A percentile compares a stretch with the other conserved stretches of the same genome.
Evolutionary conservation across 2,888 invertebrate species (phyloP).

Genomic region (Eremobia ochroleuca): DNA sequence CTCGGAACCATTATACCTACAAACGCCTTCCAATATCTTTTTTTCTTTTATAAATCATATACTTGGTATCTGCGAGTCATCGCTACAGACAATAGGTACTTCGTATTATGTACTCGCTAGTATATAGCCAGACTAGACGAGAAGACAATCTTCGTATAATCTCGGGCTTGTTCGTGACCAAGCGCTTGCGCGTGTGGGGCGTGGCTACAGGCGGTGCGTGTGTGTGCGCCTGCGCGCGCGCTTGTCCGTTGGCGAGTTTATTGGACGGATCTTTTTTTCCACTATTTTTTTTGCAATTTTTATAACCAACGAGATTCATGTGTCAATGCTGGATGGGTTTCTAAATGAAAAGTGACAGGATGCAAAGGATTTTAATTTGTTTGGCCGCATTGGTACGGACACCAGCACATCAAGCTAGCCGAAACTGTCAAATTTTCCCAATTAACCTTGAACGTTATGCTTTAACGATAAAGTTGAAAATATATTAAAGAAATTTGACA

Average conservation of each 20-base stretch:
- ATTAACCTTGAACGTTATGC: no score
- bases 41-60: slow-evolving; percentile 70
- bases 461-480: no score
- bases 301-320: slow-evolving; percentile 39
- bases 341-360: slow-evolving; percentile 37
- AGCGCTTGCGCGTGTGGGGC: slow-evolving; percentile 82
- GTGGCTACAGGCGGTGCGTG: slow-evolving; percentile 67
- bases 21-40: slow-evolving; percentile 65
- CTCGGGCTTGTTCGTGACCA: slow-evolving; percentile 85
- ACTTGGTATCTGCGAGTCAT: slow-evolving; percentile 69
- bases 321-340: slow-evolving; percentile 39
- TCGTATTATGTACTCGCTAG: slow-evolving; percentile 66
- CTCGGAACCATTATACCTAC: slow-evolving; percentile 67
- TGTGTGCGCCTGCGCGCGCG: slow-evolving; percentile 74
- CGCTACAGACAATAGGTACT: slow-evolving; percentile 74
- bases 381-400: background rate
- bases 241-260: slow-evolving; percentile 76
- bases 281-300: slow-evolving; percentile 58
- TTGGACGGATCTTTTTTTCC: slow-evolving; percentile 46
- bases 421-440: no score
- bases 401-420: no score
- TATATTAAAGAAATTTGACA: no score
- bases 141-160: slow-evolving; percentile 87
- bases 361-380: slow-evolving; percentile 12
- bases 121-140: slow-evolving; percentile 77